Base-by-base conservation (phyloP, 2,888 invertebrate genomes). In the Spodoptera exigua region DNA sequence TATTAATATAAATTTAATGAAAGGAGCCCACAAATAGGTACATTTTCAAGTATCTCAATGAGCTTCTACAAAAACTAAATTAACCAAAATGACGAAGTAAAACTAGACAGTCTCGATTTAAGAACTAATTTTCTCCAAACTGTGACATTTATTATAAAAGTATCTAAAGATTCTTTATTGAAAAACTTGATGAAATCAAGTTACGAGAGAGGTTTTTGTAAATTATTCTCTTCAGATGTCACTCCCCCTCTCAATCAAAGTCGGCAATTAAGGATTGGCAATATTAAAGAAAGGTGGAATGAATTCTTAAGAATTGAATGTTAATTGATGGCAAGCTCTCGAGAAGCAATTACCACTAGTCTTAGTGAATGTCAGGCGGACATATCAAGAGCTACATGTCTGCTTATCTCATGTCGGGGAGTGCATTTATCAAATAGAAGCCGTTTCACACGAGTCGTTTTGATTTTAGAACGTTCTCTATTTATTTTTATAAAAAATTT, bases 321-420 rank as follows among this genome's bases (percentile, higher is more conserved):
- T 65, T 75, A 77, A 75, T 75, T 78, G 75, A 74, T 62, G 61
- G 58, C 55, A 61, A 65, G 82, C 78, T 76, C 72, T 79, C 67
- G 81, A 81, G 78, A 76, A 79, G 84, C 86, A 89, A 88, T 89
- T 86, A 88, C 83, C 81, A 80, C 82, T 82, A 79, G 81, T 82
- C 82, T 79, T 76, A 76, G 80, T 57, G 59, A 65, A 75, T 83
- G 81, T 83, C 82, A 81, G 83, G 66, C 79, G 80, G 82, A 84
- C 81, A 82, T 85, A 83, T 79, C 82, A 80, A 84, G 76, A 70
- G 81, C 77, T 79, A 72, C 73, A 82, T 77, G 83, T 81, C 80
- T 82, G 82, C 80, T 84, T 86, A 84, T 87, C 86, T 84, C 65
- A 61, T 61, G 75, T 79, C 64, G 77, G 70, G 74, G 71, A 81